Evolutionary conservation across 2,797 vertebrate genomes (phyloP).

Genomic region (Neomorphus geoffroyi): DNA sequence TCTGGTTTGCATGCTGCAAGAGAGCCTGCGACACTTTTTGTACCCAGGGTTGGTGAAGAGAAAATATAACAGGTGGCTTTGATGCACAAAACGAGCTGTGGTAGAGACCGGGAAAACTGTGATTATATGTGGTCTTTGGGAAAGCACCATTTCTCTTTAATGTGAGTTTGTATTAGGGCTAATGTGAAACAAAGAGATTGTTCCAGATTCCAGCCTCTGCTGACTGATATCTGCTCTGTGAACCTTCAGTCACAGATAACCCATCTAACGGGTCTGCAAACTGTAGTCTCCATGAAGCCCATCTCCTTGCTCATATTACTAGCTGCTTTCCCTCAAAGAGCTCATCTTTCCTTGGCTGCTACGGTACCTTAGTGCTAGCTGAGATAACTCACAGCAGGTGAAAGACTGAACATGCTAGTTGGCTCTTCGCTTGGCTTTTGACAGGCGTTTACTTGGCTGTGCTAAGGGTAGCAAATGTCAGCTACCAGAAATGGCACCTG

Average conservation of each 20-base stretch:
- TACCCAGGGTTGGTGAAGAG: neutral
- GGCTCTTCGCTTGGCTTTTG: neutral
- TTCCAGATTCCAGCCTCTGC: neutral
- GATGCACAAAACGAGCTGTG: neutral
- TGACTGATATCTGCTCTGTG: neutral
- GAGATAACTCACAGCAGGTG: neutral
- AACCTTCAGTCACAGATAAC: neutral
- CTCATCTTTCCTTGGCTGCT: neutral
- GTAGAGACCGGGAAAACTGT: neutral
- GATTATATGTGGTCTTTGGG: neutral
- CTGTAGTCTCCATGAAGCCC: neutral
- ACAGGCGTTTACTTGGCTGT: neutral
- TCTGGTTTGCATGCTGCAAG: neutral
- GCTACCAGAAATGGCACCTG: neutral
- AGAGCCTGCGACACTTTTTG: neutral
- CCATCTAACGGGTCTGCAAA: neutral
- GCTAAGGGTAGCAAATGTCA: neutral
- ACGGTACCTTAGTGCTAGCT: neutral
- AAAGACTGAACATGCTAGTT: neutral
- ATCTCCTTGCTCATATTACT: neutral
- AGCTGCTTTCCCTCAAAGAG: neutral
- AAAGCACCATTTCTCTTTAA: neutral
- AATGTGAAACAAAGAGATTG: slow-evolving; percentile 31
- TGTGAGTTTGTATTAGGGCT: neutral
- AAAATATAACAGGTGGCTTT: neutral